Percentiles rank a stretch among this genome's conserved stretches.
phyloP scores from a whole-genome alignment of 2,888 invertebrate species.

The Papilio demoleus region DNA sequence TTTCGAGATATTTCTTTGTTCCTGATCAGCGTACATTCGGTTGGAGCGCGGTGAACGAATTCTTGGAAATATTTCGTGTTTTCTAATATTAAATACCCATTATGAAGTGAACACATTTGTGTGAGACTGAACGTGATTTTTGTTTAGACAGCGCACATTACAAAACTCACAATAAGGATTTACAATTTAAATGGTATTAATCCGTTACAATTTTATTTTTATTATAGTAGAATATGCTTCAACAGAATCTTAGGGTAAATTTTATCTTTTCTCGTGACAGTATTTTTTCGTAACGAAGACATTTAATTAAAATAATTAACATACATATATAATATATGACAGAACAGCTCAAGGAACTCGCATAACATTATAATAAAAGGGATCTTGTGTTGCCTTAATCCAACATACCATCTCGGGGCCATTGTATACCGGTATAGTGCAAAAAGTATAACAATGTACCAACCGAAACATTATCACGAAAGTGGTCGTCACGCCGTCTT shows the following conservation, averaged over 20 bases:
- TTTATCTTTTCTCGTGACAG: neutral
- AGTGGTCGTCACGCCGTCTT: constrained; percentile 32
- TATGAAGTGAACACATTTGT: constrained; percentile 12
- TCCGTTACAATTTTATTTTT: too few species aligned
- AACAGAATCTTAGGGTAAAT: too few species aligned
- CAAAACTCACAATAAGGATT: neutral
- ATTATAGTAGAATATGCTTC: too few species aligned
- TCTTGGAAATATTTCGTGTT: constrained; percentile 26
- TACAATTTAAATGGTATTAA: too few species aligned
- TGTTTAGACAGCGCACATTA: neutral
- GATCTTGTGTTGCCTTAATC: constrained; percentile 17
- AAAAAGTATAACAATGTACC: constrained; percentile 37
- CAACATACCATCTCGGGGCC: constrained; percentile 26
- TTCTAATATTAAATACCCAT: constrained; percentile 25
- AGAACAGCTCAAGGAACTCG: constrained; percentile 11
- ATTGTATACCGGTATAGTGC: constrained; percentile 29
- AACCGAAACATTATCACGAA: constrained; percentile 20
- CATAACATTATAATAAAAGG: constrained; percentile 19
- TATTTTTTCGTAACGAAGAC: neutral
- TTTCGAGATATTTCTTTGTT: constrained; percentile 45
- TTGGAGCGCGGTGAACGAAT: constrained; percentile 21
- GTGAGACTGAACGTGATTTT: constrained; percentile 8
- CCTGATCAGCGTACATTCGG: constrained; percentile 38
- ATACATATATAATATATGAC: neutral
- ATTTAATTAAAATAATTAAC: neutral